Conservation (phyloP, 2,888 invertebrate genomes). For the Zelleria hepariella region DNA sequence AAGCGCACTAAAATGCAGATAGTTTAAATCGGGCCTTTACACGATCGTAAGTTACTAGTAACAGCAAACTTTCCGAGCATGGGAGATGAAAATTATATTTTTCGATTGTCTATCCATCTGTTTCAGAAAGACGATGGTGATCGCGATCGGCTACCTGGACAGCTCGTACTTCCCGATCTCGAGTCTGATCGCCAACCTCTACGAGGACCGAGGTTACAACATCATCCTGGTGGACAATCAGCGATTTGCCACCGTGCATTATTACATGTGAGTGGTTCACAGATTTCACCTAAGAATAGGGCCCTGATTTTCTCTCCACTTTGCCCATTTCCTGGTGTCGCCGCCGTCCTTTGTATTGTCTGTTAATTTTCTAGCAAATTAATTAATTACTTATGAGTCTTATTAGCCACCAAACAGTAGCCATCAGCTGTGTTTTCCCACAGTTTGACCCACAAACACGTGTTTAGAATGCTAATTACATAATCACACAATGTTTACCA, state of each 20-base stretch:
- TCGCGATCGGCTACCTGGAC: slow-evolving; percentile 58
- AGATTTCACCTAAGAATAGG: not conserved
- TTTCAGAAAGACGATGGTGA: slow-evolving; percentile 49
- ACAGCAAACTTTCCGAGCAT: too few species aligned
- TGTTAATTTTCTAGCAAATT: not conserved
- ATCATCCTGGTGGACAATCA: slow-evolving; percentile 56
- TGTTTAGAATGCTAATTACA: not conserved
- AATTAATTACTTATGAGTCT: too few species aligned
- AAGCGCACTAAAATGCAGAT: too few species aligned
- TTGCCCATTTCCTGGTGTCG: too few species aligned
- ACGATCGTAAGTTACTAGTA: too few species aligned
- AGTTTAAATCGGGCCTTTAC: too few species aligned
- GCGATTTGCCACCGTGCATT: slow-evolving; percentile 56
- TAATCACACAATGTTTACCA: not conserved
- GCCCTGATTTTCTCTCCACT: too few species aligned
- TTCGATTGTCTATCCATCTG: not conserved
- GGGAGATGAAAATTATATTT: too few species aligned
- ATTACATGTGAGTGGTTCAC: slow-evolving; percentile 43
- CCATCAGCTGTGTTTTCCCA: not conserved
- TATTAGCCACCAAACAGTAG: not conserved
- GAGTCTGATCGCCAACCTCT: slow-evolving; percentile 50
- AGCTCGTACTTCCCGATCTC: slow-evolving; percentile 52
- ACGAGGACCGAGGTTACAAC: slow-evolving; percentile 52
- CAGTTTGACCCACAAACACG: not conserved
- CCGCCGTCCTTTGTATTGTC: too few species aligned